Conservation (phyloP, 2,888 invertebrate species). For the Drosophila robusta region DNA sequence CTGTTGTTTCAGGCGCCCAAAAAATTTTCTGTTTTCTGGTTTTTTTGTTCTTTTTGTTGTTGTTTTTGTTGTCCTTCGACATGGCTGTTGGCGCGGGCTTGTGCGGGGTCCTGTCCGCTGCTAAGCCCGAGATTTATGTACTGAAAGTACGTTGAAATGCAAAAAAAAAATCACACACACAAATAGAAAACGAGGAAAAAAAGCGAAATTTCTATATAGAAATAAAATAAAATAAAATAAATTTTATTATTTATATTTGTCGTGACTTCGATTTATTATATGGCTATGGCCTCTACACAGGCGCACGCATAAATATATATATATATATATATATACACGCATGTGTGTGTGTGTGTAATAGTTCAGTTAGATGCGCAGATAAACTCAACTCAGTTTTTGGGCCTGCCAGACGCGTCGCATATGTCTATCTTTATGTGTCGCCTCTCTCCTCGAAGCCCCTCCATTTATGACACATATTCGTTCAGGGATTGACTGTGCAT, state of each 20-base stretch:
- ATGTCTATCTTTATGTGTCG: conserved; percentile 44
- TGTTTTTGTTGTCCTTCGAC: conserved; percentile 37
- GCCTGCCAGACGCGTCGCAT: conserved; percentile 62
- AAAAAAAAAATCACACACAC: conserved; percentile 34
- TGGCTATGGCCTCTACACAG: conserved; percentile 42
- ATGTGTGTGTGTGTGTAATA: conserved; percentile 20
- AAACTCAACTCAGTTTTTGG: conserved; percentile 42
- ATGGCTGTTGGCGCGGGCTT: conserved; percentile 5
- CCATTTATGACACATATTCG: conserved; percentile 51
- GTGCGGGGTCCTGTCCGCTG: conserved; percentile 52
- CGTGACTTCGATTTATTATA: conserved; percentile 77
- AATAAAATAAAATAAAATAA: conserved; percentile 73
- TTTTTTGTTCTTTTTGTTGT: conserved; percentile 27
- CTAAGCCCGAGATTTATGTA: conserved; percentile 77
- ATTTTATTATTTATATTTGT: conserved; percentile 80
- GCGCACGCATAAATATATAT: conserved; percentile 25
- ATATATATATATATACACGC: background rate
- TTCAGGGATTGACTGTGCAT: conserved; percentile 26
- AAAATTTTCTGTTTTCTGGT: conserved; percentile 31
- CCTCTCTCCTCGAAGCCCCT: background rate
- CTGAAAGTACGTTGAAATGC: conserved; percentile 76
- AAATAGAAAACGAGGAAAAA: conserved; percentile 20
- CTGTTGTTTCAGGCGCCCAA: conserved; percentile 72
- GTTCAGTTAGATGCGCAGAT: conserved; percentile 63
- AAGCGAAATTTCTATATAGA: conserved; percentile 50